phyloP scores from a whole-genome alignment of 2,113 vertebrate species.

The Aptenodytes forsteri region DNA sequence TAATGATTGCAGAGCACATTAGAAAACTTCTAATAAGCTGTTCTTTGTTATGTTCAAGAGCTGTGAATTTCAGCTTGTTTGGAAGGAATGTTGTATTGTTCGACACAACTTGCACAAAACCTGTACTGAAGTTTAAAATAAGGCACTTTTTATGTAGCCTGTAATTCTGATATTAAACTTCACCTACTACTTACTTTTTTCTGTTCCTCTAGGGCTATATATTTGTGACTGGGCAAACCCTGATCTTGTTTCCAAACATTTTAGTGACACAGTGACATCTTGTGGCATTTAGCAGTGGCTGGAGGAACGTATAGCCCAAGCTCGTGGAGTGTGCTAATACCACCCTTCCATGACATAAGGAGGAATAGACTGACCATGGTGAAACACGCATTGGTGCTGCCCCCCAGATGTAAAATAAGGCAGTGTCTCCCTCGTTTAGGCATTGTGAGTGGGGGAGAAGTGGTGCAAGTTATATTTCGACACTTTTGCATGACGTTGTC shows the following conservation, averaged over 20 bases:
- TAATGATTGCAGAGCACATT: not conserved
- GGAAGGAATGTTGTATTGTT: not conserved
- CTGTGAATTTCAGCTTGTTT: not conserved
- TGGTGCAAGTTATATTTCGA: not conserved
- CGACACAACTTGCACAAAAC: not conserved
- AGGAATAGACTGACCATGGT: not conserved
- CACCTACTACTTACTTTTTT: not conserved
- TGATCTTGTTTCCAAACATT: not conserved
- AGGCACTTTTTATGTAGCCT: not conserved
- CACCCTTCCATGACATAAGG: not conserved
- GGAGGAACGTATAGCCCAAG: not conserved
- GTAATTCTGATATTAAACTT: not conserved
- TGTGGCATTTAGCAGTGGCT: slow-evolving; percentile 11
- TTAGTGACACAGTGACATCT: slow-evolving; percentile 59
- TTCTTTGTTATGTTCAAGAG: not conserved
- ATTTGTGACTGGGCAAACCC: not conserved
- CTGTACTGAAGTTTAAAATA: not conserved
- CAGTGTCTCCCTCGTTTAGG: not conserved
- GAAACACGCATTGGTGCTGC: not conserved
- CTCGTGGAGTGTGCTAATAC: not conserved
- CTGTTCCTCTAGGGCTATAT: not conserved
- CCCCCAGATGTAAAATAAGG: not conserved
- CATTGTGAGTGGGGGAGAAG: not conserved
- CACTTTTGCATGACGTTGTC: not conserved
- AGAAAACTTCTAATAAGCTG: not conserved